These are phyloP conservation scores for Saxicola maurus DNA, from an alignment of 2,797 vertebrate species.

Conservation along the genomic window DNA sequence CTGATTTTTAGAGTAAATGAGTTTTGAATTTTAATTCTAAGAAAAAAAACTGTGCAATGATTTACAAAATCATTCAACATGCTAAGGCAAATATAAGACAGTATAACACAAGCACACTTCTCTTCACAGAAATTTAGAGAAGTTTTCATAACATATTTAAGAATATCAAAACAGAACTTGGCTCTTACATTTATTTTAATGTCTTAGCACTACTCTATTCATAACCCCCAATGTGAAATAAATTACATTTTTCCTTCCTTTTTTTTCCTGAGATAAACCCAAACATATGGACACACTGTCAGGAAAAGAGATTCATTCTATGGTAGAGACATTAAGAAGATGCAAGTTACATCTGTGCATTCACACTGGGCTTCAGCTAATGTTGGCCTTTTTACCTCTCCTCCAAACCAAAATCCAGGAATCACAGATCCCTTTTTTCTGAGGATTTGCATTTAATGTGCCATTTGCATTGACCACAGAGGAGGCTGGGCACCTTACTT, in stretches of 20 bases:
- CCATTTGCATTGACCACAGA: neutral
- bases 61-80: neutral
- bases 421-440: neutral
- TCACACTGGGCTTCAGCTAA: neutral
- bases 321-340: neutral
- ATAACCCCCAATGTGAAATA: neutral
- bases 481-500: neutral
- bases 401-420: neutral
- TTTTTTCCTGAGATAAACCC: neutral
- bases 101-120: neutral
- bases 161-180: neutral
- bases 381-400: neutral
- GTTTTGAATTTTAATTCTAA: neutral
- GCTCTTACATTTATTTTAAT: neutral
- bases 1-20: neutral
- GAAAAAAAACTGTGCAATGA: neutral
- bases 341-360: neutral
- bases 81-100: neutral
- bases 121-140: neutral
- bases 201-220: neutral
- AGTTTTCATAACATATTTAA: neutral
- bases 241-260: neutral
- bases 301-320: neutral
- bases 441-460: neutral
- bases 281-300: neutral